Base-by-base conservation (phyloP, 2,888 invertebrate genomes). In the Tiliacea aurago region DNA sequence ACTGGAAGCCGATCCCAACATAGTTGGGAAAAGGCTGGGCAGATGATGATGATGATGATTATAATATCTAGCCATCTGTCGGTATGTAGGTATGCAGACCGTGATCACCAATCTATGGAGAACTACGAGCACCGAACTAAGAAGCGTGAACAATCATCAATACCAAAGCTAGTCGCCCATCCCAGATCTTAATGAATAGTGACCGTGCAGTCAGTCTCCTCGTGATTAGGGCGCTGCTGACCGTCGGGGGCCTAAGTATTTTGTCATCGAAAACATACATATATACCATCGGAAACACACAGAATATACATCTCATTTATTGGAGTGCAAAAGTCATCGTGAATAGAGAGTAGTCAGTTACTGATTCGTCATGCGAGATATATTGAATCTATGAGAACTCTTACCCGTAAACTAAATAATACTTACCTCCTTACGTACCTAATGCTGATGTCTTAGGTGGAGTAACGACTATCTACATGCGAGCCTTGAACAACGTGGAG, bases 401-500 rank as follows among this genome's bases (percentile, higher is more conserved):
- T 64, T 20, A 10, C 9, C 28, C 5, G 15, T 1, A 64, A 49
- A 45, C 51, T 53, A 9, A 20, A 20, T 28, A 41, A 20, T 33
- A n/a, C n/a, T n/a, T n/a, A 18, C 13, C n/a, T 23, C 7, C 4
- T 73, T 49, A 28, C 37, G n/a, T 45, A 64, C 4, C 4, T 55
- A 9, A 37, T 49, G 20, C 9, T 67, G 4, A 33, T 47, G 0
- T 61, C 55, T 67, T 83, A 96, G 96, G 97, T 63, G 97, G 97
- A 43, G 97, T 97, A 13, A 97, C 97, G 2, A 97, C 97, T 0
- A 96, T 97, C 76, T 97, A 97, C 89, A 97, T 97, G 97, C 95
- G 97, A 61, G 97, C 97, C 0, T 91, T 98, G 33, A 97, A 96
- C 88, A 97, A 97, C 84, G 97, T 97, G 45, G 98, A 98, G 90